Evolutionary conservation across 2,888 invertebrate species (phyloP).

Genomic region (Galerucella pusilla): DNA sequence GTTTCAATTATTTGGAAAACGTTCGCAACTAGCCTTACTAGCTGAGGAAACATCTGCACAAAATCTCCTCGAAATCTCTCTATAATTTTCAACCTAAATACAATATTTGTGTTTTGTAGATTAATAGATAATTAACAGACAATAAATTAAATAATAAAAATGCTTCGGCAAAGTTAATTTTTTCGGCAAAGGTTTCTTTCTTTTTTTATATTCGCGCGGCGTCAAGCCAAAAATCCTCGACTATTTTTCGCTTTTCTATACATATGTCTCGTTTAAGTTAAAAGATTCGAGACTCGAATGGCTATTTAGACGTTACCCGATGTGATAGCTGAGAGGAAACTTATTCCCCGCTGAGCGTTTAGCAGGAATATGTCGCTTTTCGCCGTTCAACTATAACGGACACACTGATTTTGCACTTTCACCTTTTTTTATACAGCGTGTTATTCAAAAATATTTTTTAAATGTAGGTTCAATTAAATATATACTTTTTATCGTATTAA

Average conservation of each 20-base stretch:
- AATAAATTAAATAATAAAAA: neutral
- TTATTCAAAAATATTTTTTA: neutral
- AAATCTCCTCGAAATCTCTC: no score
- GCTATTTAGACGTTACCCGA: slow-evolving; percentile 45
- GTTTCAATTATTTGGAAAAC: no score
- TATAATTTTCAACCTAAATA: neutral
- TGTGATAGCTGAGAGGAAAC: slow-evolving; percentile 46
- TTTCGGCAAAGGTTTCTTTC: neutral
- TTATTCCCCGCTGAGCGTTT: slow-evolving; percentile 53
- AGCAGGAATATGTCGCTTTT: slow-evolving; percentile 35
- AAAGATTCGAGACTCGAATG: slow-evolving; percentile 39
- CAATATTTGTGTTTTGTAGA: neutral
- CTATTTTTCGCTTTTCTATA: slow-evolving; percentile 17
- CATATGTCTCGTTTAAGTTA: slow-evolving; percentile 41
- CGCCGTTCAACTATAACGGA: slow-evolving; percentile 22
- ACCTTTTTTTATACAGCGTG: slow-evolving; percentile 11
- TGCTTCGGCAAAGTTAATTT: neutral
- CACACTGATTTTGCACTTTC: slow-evolving; percentile 22
- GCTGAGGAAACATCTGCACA: no score
- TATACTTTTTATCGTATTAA: neutral
- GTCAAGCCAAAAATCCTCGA: neutral
- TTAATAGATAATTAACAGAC: neutral
- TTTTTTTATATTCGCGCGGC: neutral
- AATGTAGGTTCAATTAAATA: neutral
- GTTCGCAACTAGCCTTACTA: no score